phyloP scores from a whole-genome alignment of 2,888 invertebrate species.

The Nomada hirtipes region DNA sequence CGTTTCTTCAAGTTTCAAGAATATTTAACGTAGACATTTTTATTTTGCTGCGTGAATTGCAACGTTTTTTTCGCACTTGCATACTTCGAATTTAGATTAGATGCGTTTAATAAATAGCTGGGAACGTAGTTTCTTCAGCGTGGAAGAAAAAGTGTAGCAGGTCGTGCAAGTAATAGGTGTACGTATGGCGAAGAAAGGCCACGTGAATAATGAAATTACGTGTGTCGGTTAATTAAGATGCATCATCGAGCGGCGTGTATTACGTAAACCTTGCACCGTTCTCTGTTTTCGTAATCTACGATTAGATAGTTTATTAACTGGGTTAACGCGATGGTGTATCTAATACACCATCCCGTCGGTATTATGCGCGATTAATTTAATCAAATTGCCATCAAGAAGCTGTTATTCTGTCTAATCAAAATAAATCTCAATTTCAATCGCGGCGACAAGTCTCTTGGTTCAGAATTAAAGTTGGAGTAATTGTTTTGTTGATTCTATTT shows the following conservation, averaged over 20 bases:
- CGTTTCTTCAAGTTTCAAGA: too few species aligned
- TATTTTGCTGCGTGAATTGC: neutral
- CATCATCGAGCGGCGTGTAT: conserved; percentile 38
- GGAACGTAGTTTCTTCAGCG: neutral
- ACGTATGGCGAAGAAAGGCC: neutral
- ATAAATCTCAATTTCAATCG: too few species aligned
- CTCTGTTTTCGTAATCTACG: conserved; percentile 46
- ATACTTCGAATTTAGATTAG: neutral
- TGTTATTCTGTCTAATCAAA: too few species aligned
- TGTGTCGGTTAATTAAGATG: conserved; percentile 40
- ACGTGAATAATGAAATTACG: conserved; percentile 9
- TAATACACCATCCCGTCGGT: neutral
- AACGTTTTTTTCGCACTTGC: neutral
- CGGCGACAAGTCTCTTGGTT: too few species aligned
- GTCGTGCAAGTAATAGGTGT: neutral
- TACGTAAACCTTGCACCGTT: conserved; percentile 55
- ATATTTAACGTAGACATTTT: too few species aligned
- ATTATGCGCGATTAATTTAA: neutral
- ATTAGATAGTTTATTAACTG: conserved; percentile 55
- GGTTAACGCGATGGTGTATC: conserved; percentile 45
- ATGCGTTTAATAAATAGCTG: neutral
- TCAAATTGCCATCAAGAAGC: too few species aligned
- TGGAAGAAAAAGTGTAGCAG: neutral
- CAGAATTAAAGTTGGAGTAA: neutral
- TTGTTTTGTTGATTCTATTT: neutral